Base-by-base conservation (phyloP, 2,888 invertebrate species). In the Drosophila emarginata region DNA sequence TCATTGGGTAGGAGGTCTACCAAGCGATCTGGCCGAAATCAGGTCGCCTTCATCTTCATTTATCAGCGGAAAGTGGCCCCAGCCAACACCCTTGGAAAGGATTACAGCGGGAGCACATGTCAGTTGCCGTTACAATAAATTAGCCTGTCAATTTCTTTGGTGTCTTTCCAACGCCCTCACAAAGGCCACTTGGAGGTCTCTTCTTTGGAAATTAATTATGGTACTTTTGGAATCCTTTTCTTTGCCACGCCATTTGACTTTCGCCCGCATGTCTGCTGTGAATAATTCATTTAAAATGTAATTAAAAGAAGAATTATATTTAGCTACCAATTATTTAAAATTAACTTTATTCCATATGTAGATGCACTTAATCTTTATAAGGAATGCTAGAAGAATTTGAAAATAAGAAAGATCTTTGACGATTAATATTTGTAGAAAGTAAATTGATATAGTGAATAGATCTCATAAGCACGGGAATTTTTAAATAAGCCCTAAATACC, bases 111-210 rank as follows among this genome's bases (percentile, higher is more conserved):
- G 36, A 14, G 57, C 36, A 56, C 57, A 61, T 79, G 82, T 82
- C 82, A 82, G 86, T 80, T 85, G 83, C 82, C 86, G 82, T 85
- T 82, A 85, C 83, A 83, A 82, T 82, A 82, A 85, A 85, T 82
- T 80, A 83, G 79, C 80, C 72, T 77, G 78, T 72, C 79, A 76
- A 76, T 72, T 78, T 72, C 54, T 52, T 45, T 18, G 59, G 64
- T 57, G 57, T 72, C 66, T 61, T 59, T 40, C 52, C 32, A 51
- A 26, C 28, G 51, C 26, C 28, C 65, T 40, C 52, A 32, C 21
- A 37, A 36, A 52, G 26, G 53, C 37, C 40, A 21, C 50, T 50
- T 50, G 45, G 51, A 9, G 60, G 56, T 57, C 63, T 39, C 21
- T 57, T 37, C 36, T 52, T 60, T 51, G 67, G 64, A 78, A 78